Percentiles rank a stretch among this genome's conserved stretches.
Evolutionary conservation across 2,113 vertebrate species (phyloP).

Genomic region (Anolis sagrei): DNA sequence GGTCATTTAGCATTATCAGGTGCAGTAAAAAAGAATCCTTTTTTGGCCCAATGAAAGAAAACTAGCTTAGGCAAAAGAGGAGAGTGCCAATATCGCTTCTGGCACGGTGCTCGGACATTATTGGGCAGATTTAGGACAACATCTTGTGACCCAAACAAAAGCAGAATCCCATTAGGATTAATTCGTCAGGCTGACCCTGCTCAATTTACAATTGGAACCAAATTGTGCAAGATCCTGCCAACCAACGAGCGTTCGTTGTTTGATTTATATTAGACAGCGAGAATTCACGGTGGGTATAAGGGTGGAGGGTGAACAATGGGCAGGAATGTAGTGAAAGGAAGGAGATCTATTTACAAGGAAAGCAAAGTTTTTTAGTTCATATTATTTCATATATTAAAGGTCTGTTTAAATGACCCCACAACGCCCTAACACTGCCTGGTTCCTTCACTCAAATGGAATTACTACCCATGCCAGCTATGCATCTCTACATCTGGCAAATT

Average conservation of each 20-base stretch:
- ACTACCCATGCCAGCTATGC: background rate
- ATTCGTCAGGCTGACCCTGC: slow-evolving; percentile 1
- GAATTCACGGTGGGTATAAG: slow-evolving; percentile 13
- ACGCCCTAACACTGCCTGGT: slow-evolving; percentile 7
- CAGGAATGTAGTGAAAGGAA: slow-evolving; percentile 14
- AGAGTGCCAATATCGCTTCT: background rate
- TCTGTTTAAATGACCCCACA: slow-evolving; percentile 25
- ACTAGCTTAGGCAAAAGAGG: background rate
- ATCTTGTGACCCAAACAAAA: slow-evolving; percentile 6
- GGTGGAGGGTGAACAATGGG: slow-evolving; percentile 32
- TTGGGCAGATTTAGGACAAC: slow-evolving; percentile 7
- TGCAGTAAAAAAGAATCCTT: background rate
- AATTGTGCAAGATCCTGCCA: background rate
- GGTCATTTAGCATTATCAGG: background rate
- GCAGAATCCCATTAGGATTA: background rate
- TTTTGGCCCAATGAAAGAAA: slow-evolving; percentile 2
- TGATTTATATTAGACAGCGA: slow-evolving; percentile 7
- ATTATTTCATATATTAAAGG: slow-evolving; percentile 25
- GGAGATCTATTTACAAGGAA: slow-evolving; percentile 34
- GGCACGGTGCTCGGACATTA: background rate
- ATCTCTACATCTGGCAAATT: slow-evolving; percentile 10
- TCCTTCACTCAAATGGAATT: background rate
- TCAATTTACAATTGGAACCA: slow-evolving; percentile 10
- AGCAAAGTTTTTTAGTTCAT: slow-evolving; percentile 8
- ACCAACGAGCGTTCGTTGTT: slow-evolving; percentile 10